These are phyloP conservation scores for Holotrichia oblita DNA, from an alignment of 1,140 invertebrate species.

Conservation along the genomic window DNA sequence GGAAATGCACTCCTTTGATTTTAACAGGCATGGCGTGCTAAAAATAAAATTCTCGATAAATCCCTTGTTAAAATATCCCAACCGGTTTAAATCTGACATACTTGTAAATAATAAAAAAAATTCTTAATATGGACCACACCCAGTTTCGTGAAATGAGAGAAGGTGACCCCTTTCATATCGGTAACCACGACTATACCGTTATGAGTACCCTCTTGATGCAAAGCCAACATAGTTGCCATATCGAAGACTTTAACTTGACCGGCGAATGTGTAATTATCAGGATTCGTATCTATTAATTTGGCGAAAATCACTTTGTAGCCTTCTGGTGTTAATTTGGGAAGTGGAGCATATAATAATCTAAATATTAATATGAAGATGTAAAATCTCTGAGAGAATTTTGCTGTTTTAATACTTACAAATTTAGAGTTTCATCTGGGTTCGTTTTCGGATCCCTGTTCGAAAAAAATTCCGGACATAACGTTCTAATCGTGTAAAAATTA, in stretches of 20 bases:
- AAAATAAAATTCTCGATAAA: too few species aligned
- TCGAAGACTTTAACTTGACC: slow-evolving; percentile 64
- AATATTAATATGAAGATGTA: not conserved
- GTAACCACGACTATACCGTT: slow-evolving; percentile 68
- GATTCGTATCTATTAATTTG: slow-evolving; percentile 65
- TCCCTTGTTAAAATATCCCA: too few species aligned
- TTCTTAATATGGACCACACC: slow-evolving; percentile 70
- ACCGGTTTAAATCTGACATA: slow-evolving; percentile 51
- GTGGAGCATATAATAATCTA: slow-evolving; percentile 57
- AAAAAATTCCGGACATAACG: slow-evolving; percentile 53
- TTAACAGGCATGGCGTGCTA: slow-evolving; percentile 64
- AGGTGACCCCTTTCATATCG: slow-evolving; percentile 66
- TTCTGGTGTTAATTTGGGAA: slow-evolving; percentile 64
- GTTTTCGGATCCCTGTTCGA: slow-evolving; percentile 1
- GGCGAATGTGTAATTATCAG: slow-evolving; percentile 67
- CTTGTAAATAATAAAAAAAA: slow-evolving; percentile 71
- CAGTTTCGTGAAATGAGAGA: slow-evolving; percentile 69
- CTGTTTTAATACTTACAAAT: not conserved
- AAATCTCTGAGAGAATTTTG: too few species aligned
- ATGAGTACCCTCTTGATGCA: slow-evolving; percentile 63
- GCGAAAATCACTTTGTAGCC: slow-evolving; percentile 66
- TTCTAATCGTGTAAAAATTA: slow-evolving; percentile 67
- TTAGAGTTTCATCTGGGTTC: not conserved
- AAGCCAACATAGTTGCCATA: slow-evolving; percentile 69
- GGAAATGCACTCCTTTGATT: slow-evolving; percentile 72